Evolutionary conservation across 2,113 vertebrate species (phyloP), one percentile per base, ranked within the genome.

Genomic region (Clarias batrachus): DNA sequence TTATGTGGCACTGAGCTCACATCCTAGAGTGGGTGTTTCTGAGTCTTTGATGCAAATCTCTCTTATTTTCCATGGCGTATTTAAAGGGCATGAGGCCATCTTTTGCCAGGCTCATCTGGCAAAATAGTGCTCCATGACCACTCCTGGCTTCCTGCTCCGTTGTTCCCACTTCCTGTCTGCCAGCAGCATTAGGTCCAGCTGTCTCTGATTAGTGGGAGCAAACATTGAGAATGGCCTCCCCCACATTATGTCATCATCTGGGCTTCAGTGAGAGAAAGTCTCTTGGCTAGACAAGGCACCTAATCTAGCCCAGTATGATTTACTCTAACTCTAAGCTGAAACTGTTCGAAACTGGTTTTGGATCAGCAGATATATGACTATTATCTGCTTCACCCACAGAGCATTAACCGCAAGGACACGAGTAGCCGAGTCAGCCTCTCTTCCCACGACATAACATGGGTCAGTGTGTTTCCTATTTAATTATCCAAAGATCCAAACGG

Each of bases 61-160:
- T 77, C 56, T 60, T 30, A 78, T 84, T 82, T 86, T 85, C 85
- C 77, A 87, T 81, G 84, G 71, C 63, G 21, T 56, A 82, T 23
- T 41, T 25, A 63, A 73, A 79, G 77, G 59, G 62, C 66, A 81
- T 21, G 12, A 81, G 80, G 74, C 56, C 63, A 87, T 86, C 86
- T 85, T 86, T 70, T 84, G 74, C 59, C 30, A 68, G 27, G 23
- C 86, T 65, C 81, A 86, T 16, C 37, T 27, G 70, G 86, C 73
- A 78, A 87, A 33, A 73, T 78, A 62, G 57, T 19, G 77, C 37
- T 74, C 59, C 86, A 88, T 86, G 65, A 80, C 73, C 77, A 84
- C 70, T 81, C n/a, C 70, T 83, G 88, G 71, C 86, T 80, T 87
- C 86, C 65, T 85, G 89, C 52, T 80, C 23, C 2, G 25, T 71